A percentile compares a stretch with the other conserved stretches of the same genome.
phyloP scores from a whole-genome alignment of 2,888 invertebrate species.

The Physocephala rufipes region DNA sequence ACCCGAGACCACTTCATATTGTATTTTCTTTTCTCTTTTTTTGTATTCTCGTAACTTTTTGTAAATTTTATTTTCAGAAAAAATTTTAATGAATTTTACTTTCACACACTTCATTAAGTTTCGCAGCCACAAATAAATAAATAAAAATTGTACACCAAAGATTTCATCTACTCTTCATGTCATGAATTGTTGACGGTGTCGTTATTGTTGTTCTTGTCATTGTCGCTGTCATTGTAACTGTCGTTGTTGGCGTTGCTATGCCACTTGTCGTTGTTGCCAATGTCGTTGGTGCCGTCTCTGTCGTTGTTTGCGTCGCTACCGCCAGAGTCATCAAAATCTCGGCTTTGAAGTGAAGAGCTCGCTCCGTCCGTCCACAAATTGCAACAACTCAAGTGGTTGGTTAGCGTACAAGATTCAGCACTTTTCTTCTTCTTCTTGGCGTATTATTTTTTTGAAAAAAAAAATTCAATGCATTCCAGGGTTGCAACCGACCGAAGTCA shows the following conservation, averaged over 20 bases:
- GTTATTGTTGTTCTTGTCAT: too few species aligned
- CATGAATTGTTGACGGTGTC: not conserved
- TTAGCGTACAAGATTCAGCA: too few species aligned
- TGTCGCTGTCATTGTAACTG: not conserved
- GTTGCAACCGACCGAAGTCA: conserved; percentile 25
- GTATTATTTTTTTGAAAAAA: not conserved
- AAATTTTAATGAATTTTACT: not conserved
- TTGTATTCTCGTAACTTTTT: too few species aligned
- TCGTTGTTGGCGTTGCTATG: not conserved
- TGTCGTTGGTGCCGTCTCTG: not conserved
- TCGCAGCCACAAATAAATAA: conserved; percentile 24
- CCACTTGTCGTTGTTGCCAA: not conserved
- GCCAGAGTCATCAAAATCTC: not conserved
- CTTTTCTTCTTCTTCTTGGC: too few species aligned
- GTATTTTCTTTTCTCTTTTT: too few species aligned
- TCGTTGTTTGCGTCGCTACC: not conserved
- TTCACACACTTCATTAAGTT: conserved; percentile 4
- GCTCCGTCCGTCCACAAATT: not conserved
- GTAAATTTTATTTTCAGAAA: not conserved
- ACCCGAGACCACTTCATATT: too few species aligned
- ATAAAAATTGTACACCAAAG: conserved; percentile 22
- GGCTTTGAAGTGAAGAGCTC: conserved; percentile 30
- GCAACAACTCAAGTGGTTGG: conserved; percentile 7
- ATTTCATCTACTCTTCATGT: conserved; percentile 1
- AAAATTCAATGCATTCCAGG: conserved; percentile 8